Percentiles rank a stretch among this genome's conserved stretches.
Conservation (phyloP, 2,797 vertebrate species). For the Leucoraja ocellata region DNA sequence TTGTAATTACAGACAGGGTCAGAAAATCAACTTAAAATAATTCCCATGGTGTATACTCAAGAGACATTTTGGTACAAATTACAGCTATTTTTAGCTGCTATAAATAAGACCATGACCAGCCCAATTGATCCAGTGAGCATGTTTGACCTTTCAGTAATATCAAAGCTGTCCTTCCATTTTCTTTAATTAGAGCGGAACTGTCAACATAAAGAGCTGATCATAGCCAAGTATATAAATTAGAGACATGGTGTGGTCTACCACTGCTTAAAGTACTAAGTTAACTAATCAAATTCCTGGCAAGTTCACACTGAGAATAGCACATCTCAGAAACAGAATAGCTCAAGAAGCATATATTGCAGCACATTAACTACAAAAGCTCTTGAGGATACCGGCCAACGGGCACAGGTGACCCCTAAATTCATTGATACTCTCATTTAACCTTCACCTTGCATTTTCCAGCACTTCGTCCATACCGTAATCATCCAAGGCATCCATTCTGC, state of each 20-base stretch:
- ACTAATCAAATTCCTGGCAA: neutral
- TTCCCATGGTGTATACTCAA: neutral
- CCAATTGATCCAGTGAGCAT: too few relatives aligned
- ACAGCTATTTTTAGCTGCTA: too few relatives aligned
- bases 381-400: too few relatives aligned
- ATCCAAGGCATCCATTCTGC: too few relatives aligned
- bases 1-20: neutral
- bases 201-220: neutral
- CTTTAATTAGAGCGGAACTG: neutral
- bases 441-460: too few relatives aligned
- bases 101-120: too few relatives aligned
- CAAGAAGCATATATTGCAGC: neutral
- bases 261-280: neutral
- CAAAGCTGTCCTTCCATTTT: neutral
- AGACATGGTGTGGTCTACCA: neutral
- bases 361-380: neutral
- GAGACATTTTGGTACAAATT: neutral
- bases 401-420: too few relatives aligned
- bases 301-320: too few relatives aligned
- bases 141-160: too few relatives aligned
- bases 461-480: too few relatives aligned
- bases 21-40: neutral
- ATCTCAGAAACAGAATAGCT: neutral
- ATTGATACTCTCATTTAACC: too few relatives aligned
- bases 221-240: neutral